Base-by-base conservation (phyloP, 2,888 invertebrate species). In the Torymus texanus region DNA sequence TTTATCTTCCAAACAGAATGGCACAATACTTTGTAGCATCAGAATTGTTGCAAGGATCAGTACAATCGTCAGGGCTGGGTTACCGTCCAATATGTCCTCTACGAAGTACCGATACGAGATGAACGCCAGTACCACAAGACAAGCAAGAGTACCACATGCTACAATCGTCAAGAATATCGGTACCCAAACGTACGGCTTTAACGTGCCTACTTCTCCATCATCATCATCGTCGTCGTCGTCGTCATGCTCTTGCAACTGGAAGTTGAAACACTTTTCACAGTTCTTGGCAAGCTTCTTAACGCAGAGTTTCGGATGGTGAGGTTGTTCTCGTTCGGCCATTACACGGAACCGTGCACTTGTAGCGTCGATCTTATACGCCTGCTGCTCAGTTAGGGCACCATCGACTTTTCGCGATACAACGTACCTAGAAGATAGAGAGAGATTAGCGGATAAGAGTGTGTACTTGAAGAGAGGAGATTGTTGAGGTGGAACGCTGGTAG, bases 111-210 rank as follows among this genome's bases (percentile, higher is more conserved):
- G 91, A 62, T 93, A 91, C 58, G 94, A 90, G 67, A 95, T 92
- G 85, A 95, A 95, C 68, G 93, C 91, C 50, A 93, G 91, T 63
- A 95, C 93, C 11, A 94, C 92, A 71, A 94, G 85, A 83, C 94
- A 94, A 63, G 94, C 92, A 2, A 94, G 88, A 29, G 93, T 92
- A 0, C 94, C 94, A 18, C 94, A 91, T 50, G 93, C 92, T n/a
- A 94, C 93, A 3, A 95, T 91, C 0, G 95, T 94, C 80, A 94
- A 87, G 73, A 93, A 92, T 14, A 93, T 93, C 51, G 93, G 93
- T 67, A 94, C 92, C 93, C 94, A 94, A 1, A 89, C 82, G 90
- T 92, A 82, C 2, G 85, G 56, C 78, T 87, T 88, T 63, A 90
- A 62, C 53, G 83, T 77, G 77, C 82, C 76, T 16, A 73, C 70